phyloP scores from a whole-genome alignment of 2,888 invertebrate species.

The Fabriciana adippe region DNA sequence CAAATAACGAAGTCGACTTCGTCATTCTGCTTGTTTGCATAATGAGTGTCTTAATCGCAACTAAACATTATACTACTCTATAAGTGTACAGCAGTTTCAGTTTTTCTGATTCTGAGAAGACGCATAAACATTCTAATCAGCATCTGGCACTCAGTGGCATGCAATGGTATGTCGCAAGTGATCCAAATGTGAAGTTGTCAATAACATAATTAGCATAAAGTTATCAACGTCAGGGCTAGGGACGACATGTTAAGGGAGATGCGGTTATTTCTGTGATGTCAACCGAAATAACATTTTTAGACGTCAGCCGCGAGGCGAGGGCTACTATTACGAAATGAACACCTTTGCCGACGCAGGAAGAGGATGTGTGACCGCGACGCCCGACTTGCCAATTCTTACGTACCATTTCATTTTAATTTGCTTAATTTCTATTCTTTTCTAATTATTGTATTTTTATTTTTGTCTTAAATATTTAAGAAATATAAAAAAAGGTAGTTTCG shows the following conservation, averaged over 20 bases:
- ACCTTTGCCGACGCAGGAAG: constrained; percentile 65
- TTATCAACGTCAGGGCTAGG: constrained; percentile 75
- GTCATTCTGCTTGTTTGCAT: constrained; percentile 57
- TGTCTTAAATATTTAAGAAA: too few species aligned
- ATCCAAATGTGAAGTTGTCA: constrained; percentile 71
- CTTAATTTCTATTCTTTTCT: constrained; percentile 13
- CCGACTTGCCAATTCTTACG: constrained; percentile 45
- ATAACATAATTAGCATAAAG: constrained; percentile 80
- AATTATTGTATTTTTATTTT: neutral
- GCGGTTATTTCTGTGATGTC: constrained; percentile 79
- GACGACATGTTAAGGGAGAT: constrained; percentile 72
- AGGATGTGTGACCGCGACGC: constrained; percentile 60
- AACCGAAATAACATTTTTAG: constrained; percentile 70
- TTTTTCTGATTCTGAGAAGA: constrained; percentile 22
- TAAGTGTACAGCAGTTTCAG: constrained; percentile 23
- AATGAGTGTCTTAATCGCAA: constrained; percentile 49
- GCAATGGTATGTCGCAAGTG: constrained; percentile 21
- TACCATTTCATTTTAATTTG: constrained; percentile 46
- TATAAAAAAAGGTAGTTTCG: too few species aligned
- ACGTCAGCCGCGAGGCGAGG: constrained; percentile 55
- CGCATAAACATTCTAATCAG: constrained; percentile 4
- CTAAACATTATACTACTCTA: too few species aligned
- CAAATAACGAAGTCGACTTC: constrained; percentile 39
- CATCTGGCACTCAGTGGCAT: constrained; percentile 25
- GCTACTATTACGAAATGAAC: constrained; percentile 70